These are phyloP conservation scores for Salmo trutta DNA, from an alignment of 2,797 vertebrate genomes.

Conservation along the genomic window DNA sequence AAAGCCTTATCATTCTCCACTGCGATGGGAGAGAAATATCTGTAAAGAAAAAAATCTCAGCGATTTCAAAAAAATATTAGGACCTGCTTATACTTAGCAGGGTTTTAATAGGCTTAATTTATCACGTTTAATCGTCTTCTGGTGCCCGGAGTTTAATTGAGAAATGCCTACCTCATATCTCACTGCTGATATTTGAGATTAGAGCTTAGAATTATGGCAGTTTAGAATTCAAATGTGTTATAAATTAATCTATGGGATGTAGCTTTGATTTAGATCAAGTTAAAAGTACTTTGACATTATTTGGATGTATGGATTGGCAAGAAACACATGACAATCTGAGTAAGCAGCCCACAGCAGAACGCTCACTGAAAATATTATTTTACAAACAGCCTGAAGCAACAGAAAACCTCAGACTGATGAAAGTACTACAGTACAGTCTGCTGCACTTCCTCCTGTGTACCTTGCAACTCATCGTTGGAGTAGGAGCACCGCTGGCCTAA, in stretches of 20 bases:
- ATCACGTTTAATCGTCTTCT: constrained; percentile 6
- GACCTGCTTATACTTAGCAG: constrained; percentile 10
- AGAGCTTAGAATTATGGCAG: not conserved
- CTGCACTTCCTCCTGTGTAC: not conserved
- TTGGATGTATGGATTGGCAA: not conserved
- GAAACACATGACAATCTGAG: too few species aligned
- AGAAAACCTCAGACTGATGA: not conserved
- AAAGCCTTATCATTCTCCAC: constrained; percentile 2
- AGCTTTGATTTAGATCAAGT: not conserved
- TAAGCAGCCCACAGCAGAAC: too few species aligned
- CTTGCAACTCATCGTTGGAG: not conserved
- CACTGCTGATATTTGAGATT: constrained; percentile 2
- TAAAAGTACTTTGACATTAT: not conserved
- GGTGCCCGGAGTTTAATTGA: not conserved
- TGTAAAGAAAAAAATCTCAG: not conserved
- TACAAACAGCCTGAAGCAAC: not conserved
- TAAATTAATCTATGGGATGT: not conserved
- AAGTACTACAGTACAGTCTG: not conserved
- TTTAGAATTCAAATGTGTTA: not conserved
- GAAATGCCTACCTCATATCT: constrained; percentile 15
- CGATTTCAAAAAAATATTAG: not conserved
- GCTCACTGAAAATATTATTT: not conserved
- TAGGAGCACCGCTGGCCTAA: not conserved
- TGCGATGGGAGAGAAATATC: not conserved
- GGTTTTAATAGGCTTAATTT: constrained; percentile 23